A percentile compares a stretch with the other conserved stretches of the same genome.
Evolutionary conservation across 2,797 vertebrate species (phyloP).

Genomic region (Coregonus sp.): DNA sequence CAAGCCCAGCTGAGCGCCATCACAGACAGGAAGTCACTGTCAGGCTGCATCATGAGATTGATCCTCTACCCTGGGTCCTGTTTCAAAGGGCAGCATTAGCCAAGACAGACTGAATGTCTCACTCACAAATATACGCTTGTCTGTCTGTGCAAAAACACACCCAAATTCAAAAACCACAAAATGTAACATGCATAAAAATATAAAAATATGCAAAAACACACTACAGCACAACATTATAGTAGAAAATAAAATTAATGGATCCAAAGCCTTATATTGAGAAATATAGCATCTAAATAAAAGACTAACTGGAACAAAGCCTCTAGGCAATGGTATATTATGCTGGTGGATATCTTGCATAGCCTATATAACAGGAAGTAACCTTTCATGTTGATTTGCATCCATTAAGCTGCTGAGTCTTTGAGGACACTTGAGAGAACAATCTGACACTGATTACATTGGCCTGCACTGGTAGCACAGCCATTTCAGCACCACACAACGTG

Average conservation of each 20-base stretch:
- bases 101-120: conserved; percentile 17
- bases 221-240: conserved; percentile 15
- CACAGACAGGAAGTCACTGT: conserved; percentile 61
- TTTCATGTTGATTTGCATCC: conserved; percentile 8
- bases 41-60: conserved; percentile 56
- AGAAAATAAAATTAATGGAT: background rate
- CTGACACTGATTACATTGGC: conserved; percentile 40
- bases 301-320: background rate
- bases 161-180: conserved; percentile 9
- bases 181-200: conserved; percentile 13
- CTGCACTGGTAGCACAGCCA: conserved; percentile 18
- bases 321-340: background rate
- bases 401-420: conserved; percentile 19
- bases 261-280: background rate
- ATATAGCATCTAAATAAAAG: background rate
- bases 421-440: conserved; percentile 37
- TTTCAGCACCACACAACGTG: conserved; percentile 7
- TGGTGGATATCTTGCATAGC: background rate
- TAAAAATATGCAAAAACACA: conserved; percentile 22
- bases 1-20: conserved; percentile 39
- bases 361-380: background rate
- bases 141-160: conserved; percentile 3
- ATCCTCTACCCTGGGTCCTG: conserved; percentile 47
- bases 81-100: conserved; percentile 42
- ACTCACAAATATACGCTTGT: conserved; percentile 8